These are phyloP conservation scores for Chloroceryle aenea DNA, from an alignment of 2,113 vertebrate genomes.

Conservation along the genomic window DNA sequence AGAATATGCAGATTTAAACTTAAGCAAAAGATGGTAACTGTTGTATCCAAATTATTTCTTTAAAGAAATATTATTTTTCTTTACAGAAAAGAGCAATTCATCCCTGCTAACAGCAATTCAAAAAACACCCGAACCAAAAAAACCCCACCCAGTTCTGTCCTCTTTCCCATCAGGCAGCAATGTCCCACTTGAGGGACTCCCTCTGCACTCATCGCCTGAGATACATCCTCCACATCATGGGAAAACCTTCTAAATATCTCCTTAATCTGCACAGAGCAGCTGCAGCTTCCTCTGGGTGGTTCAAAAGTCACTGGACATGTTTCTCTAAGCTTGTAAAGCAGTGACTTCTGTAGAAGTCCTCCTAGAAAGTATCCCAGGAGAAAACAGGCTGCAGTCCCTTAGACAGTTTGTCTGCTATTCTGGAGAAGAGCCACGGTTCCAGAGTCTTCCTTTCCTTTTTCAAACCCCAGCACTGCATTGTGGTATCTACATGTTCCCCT, in stretches of 20 bases:
- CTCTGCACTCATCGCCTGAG: neutral
- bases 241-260: neutral
- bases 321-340: neutral
- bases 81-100: neutral
- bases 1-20: neutral
- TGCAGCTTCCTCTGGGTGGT: neutral
- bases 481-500: neutral
- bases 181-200: neutral
- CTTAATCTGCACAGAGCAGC: neutral
- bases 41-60: neutral
- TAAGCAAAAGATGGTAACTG: neutral
- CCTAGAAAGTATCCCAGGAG: neutral
- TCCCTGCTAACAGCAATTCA: neutral
- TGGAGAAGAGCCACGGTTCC: neutral
- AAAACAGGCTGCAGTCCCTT: neutral
- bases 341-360: neutral
- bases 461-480: neutral
- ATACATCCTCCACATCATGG: neutral
- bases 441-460: neutral
- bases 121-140: neutral
- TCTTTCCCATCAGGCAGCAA: neutral
- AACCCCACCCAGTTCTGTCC: neutral
- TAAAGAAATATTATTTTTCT: neutral
- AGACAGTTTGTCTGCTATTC: neutral
- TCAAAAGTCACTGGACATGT: accelerated